Base-by-base conservation (phyloP, 2,888 invertebrate genomes). In the Diarsia brunnea region DNA sequence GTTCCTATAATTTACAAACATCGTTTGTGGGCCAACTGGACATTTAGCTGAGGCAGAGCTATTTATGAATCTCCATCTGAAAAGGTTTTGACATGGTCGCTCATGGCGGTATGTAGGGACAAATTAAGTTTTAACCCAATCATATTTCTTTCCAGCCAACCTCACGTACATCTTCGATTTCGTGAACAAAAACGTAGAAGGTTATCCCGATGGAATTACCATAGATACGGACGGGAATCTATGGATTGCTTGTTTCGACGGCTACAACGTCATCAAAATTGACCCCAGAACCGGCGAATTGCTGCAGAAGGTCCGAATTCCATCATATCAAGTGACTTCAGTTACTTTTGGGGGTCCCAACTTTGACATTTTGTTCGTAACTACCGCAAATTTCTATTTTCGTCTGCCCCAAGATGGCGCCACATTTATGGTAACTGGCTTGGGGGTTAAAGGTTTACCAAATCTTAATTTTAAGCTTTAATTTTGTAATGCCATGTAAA, bases 151-250 rank as follows among this genome's bases (percentile, higher is more conserved):
- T 4, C 10, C 92, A 97, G 97, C 97, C 53, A 98, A 97, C 90
- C 93, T 97, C 79, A 97, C 95, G 81, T 94, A 97, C 69, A 92
- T 97, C 55, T 98, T 97, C 90, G 97, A 98, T 89, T 95, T 98
- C 61, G 94, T 93, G 55, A 90, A 92, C 66, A 92, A 95, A 81
- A 92, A 93, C 1, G 64, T 95, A 3, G 91, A 89, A 0, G 96
- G 95, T 1, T 88, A 97, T 55, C 97, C 98, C 0, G 98, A 98
- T 91, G 98, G 98, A 7, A 97, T 98, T 97, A 98, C 98, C 60
- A 98, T 98, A 68, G 98, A 98, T 92, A 96, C 97, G 0, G 97
- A 98, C 77, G 98, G 98, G 1, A 98, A 98, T 89, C 93, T 98
- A 1, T 98, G 98, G 98, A 97, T 98, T 4, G 98, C 98, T 2